Base-by-base conservation (phyloP, 2,797 vertebrate species). In the Myiotriccus ornatus region DNA sequence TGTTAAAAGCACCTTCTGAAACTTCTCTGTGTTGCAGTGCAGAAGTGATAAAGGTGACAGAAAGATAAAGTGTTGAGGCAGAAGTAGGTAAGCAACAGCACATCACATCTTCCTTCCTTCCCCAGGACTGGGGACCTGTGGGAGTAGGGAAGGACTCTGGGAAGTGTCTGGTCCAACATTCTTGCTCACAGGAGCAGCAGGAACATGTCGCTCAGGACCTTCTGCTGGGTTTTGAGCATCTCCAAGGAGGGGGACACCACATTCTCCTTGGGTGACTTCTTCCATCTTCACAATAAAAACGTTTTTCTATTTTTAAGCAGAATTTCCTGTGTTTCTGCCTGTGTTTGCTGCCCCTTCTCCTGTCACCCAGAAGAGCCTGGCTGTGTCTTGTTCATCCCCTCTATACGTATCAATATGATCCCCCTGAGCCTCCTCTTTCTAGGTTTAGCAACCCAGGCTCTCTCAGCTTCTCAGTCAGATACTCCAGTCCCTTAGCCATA, bases 111-210 rank as follows among this genome's bases (percentile, higher is more conserved):
- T 8, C 69, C 32, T 24, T 50, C 34, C 22, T 39, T 14, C 27
- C 10, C 7, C 1, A 0, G 37, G 32, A 7, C 0, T 8, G 1
- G 3, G 15, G 34, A 10, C 21, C 14, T 32, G 43, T 35, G 47
- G 14, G 12, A 23, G n/a, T 6, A 46, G 52, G 52, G 30, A 12
- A n/a, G 30, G 43, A 43, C 43, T 18, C 17, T 8, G 43, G 18
- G 18, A 18, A 8, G 43, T 18, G 18, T 43, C 34, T 32, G 44
- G 3, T 30, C 49, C 57, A 22, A 16, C 15, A 23, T 41, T 27
- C 30, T 28, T 17, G 55, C 28, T 62, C 23, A 3, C 64, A 34
- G 55, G 6, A 30, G 30, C 13, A 44, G 32, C 2, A 0, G 30
- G 37, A 49, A 17, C 28, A 64, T 44, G 17, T 50, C 63, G 22